Percentiles rank a stretch among this genome's conserved stretches.
These are phyloP conservation scores for Andrena cerasifolii DNA, from an alignment of 1,140 invertebrate genomes.

Conservation along the genomic window DNA sequence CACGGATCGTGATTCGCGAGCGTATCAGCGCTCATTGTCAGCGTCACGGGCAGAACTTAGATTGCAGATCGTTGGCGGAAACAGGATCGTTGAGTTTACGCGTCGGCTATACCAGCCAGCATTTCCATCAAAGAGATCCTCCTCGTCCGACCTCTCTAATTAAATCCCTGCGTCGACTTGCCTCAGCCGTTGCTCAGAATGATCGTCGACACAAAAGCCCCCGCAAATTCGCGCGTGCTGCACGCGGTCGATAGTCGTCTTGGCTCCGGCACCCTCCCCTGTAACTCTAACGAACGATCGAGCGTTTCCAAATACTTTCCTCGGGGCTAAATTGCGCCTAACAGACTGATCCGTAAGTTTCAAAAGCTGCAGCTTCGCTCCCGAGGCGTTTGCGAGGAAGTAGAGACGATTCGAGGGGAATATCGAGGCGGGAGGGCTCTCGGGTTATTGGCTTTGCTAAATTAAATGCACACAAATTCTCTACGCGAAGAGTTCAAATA, in stretches of 20 bases:
- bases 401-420: too few species aligned
- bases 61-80: slow-evolving; percentile 15
- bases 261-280: neutral
- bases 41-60: neutral
- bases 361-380: neutral
- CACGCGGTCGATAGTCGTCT: neutral
- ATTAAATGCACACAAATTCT: neutral
- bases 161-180: slow-evolving; percentile 38
- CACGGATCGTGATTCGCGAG: neutral
- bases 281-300: slow-evolving; percentile 11
- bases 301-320: neutral
- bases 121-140: slow-evolving; percentile 36
- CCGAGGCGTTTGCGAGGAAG: too few species aligned
- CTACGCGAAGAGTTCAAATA: neutral
- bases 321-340: too few species aligned
- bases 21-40: neutral
- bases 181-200: slow-evolving; percentile 20
- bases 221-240: neutral
- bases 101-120: neutral
- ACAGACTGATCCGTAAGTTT: too few species aligned
- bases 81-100: slow-evolving; percentile 17
- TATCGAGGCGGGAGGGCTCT: too few species aligned
- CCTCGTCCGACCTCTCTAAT: slow-evolving; percentile 21
- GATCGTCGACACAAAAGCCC: slow-evolving; percentile 13
- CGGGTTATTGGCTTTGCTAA: neutral